Conservation (phyloP, 2,888 invertebrate species). For the Diplazon laetatorius region DNA sequence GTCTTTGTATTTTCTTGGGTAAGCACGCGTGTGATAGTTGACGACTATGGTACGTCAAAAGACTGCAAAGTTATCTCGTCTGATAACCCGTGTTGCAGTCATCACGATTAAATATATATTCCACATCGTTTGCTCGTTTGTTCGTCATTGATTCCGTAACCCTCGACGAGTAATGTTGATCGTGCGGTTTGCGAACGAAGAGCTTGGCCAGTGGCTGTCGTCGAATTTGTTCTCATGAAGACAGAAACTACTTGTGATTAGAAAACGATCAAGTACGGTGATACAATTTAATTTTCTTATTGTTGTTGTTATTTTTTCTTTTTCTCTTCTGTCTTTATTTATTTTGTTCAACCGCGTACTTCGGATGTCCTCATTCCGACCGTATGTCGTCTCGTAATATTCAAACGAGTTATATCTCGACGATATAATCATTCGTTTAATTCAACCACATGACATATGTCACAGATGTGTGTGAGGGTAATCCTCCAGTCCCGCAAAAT, state of each 20-base stretch:
- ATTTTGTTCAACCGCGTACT: neutral
- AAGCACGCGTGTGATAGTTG: constrained; percentile 11
- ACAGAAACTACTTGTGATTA: no score
- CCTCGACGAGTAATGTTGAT: neutral
- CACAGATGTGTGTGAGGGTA: neutral
- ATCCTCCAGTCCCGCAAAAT: neutral
- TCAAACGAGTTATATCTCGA: neutral
- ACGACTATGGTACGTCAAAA: constrained; percentile 44
- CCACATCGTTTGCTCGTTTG: neutral
- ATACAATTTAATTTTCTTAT: no score
- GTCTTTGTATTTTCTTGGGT: neutral
- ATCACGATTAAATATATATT: constrained; percentile 32
- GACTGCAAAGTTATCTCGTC: constrained; percentile 52
- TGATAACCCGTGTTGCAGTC: constrained; percentile 56
- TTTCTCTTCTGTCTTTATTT: no score
- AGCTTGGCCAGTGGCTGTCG: no score
- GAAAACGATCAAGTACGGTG: neutral
- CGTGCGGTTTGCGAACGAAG: neutral
- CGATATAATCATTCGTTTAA: neutral
- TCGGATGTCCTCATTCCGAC: neutral
- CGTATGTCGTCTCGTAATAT: neutral
- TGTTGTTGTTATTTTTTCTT: neutral
- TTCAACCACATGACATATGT: neutral
- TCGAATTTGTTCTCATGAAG: no score
- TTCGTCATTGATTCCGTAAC: neutral